Evolutionary conservation across 2,797 vertebrate species (phyloP), one percentile per base, ranked within the genome.

Genomic region (Eulemur coronatus): DNA sequence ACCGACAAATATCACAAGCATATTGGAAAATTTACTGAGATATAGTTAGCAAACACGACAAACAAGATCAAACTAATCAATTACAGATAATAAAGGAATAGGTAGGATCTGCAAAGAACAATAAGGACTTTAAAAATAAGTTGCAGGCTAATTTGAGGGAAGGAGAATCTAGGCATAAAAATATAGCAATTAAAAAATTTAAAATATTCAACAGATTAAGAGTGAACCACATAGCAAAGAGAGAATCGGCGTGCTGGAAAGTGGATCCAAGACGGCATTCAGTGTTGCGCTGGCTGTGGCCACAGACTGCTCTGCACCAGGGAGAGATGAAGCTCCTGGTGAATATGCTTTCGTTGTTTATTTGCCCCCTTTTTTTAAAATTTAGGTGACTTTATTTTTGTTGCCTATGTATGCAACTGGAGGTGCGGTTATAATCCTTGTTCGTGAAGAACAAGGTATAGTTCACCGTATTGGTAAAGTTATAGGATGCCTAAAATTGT

Each of bases 261-360:
- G 35, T 22, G 20, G 28, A 24, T 11, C 7, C 10, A 26, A 69
- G 72, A 10, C 28, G 35, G 9, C 4, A 1, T 11, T 30, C 15
- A 18, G 24, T 7, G 20, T 35, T 63, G 18, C 2, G 59, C 41
- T 91, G 43, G 33, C 50, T 63, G 4, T 87, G 30, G 33, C 59
- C 7, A 24, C 22, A 38, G 33, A n/a, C 18, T 28, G 3, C 24
- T 30, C 33, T 22, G 5, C n/a, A 20, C 33, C 1, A 0, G 5
- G 5, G n/a, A 28, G 11, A 57, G 12, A 38, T 48, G 35, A 24
- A 3, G 6, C 46, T 84, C 41, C 22, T 41, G 0, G 35, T 50
- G 33, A 12, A 10, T 35, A 33, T 26, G 38, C 11, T 0, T 43
- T 52, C 0, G 15, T 33, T 28, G 20, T 6, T 67, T 10, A 41